These are phyloP conservation scores for Plodia interpunctella DNA, from an alignment of 1,140 invertebrate genomes.

Conservation along the genomic window DNA sequence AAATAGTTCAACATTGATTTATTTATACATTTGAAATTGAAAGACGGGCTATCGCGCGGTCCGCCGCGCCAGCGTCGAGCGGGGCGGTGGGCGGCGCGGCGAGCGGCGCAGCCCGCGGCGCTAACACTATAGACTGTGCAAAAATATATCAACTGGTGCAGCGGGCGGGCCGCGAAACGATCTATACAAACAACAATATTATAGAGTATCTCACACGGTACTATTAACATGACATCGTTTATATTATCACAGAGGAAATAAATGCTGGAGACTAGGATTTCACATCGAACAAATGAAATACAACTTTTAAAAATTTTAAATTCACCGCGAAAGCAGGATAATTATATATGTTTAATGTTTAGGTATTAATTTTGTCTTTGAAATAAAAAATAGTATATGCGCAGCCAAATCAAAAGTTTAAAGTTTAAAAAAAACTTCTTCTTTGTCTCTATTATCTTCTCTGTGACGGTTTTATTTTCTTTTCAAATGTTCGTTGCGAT, in stretches of 20 bases:
- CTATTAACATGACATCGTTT: too few relatives aligned
- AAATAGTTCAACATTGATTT: slow-evolving; percentile 67
- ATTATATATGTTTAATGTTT: too few relatives aligned
- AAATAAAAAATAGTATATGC: too few relatives aligned
- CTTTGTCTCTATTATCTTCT: neutral
- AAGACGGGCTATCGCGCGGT: slow-evolving; percentile 18
- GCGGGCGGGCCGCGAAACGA: slow-evolving; percentile 19
- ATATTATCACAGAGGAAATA: neutral
- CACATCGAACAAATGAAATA: too few relatives aligned
- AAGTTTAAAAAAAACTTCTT: too few relatives aligned
- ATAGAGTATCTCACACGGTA: too few relatives aligned
- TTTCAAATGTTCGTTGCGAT: neutral
- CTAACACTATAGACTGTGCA: slow-evolving; percentile 39
- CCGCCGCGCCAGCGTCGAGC: neutral
- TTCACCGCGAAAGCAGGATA: too few relatives aligned
- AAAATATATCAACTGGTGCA: slow-evolving; percentile 66
- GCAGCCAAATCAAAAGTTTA: too few relatives aligned
- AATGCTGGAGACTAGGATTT: neutral
- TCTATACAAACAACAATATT: slow-evolving; percentile 17
- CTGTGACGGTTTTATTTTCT: neutral
- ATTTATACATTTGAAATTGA: slow-evolving; percentile 56
- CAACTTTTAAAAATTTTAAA: too few relatives aligned
- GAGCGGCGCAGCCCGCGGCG: slow-evolving; percentile 15
- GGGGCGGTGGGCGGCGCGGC: slow-evolving; percentile 13
- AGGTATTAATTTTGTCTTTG: too few relatives aligned